Percentiles rank a stretch among this genome's conserved stretches.
phyloP scores from a whole-genome alignment of 2,797 vertebrate genomes.

The Morus bassanus region DNA sequence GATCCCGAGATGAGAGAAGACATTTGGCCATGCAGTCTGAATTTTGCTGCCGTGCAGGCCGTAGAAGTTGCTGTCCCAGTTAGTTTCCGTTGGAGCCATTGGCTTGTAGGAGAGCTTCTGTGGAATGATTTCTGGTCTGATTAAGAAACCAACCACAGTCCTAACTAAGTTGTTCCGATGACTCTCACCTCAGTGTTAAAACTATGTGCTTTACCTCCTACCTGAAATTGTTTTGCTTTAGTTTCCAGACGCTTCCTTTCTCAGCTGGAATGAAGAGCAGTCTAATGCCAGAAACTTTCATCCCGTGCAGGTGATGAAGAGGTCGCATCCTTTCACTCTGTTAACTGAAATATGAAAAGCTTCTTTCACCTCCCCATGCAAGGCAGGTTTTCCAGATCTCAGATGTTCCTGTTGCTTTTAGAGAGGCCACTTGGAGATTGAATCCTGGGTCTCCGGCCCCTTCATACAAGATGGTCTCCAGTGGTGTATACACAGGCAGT shows the following conservation, averaged over 20 bases:
- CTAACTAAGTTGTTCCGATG: not conserved
- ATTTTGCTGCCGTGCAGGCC: too few relatives aligned
- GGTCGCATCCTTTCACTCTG: not conserved
- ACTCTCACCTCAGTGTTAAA: not conserved
- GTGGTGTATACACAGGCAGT: rapidly evolving
- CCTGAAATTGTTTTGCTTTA: not conserved
- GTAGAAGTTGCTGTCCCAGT: rapidly evolving
- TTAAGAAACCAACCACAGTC: not conserved
- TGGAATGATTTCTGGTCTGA: not conserved
- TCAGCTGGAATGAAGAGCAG: not conserved
- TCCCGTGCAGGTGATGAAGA: not conserved
- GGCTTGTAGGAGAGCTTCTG: not conserved
- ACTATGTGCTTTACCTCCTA: not conserved
- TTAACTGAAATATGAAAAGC: not conserved
- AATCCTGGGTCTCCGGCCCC: not conserved
- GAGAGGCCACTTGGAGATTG: too few relatives aligned
- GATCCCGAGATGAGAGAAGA: rapidly evolving
- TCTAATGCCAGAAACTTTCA: not conserved
- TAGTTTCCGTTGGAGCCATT: not conserved
- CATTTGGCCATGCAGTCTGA: rapidly evolving
- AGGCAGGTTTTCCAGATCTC: not conserved
- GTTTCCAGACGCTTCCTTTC: not conserved
- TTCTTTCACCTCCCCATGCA: not conserved
- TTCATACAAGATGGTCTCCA: not conserved
- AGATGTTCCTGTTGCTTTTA: not conserved